Conservation (phyloP, 92 coral and sea anemone species). For the Paramuricea clavata region DNA sequence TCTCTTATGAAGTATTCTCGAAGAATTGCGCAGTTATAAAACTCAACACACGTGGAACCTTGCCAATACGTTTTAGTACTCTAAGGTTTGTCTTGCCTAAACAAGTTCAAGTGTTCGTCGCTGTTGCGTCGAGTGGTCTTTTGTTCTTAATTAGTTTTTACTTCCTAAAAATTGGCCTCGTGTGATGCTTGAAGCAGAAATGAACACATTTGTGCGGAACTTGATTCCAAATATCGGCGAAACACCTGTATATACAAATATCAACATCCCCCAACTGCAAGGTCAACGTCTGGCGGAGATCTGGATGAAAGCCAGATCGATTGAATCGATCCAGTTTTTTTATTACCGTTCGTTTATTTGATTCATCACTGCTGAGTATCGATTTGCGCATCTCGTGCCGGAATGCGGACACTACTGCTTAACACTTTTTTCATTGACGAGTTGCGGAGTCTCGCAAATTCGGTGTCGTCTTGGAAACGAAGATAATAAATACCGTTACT, state of each 20-base stretch:
- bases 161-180: not conserved
- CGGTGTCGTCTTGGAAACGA: not conserved
- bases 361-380: not conserved
- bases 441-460: not conserved
- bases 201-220: not conserved
- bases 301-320: slow-evolving; percentile 30
- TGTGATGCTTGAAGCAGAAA: not conserved
- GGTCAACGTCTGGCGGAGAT: slow-evolving; percentile 25
- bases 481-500: too few species aligned
- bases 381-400: not conserved
- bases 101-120: slow-evolving; percentile 12
- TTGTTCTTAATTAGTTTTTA: slow-evolving; percentile 20
- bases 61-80: slow-evolving; percentile 4
- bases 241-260: not conserved
- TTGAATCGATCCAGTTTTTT: slow-evolving; percentile 22
- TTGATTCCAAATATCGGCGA: not conserved
- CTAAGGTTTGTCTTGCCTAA: slow-evolving; percentile 12
- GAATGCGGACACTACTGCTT: slow-evolving; percentile 21
- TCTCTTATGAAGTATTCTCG: not conserved
- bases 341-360: not conserved
- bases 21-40: slow-evolving; percentile 26
- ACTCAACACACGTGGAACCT: not conserved
- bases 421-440: not conserved
- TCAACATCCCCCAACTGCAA: slow-evolving; percentile 9
- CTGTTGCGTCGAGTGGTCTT: slow-evolving; percentile 10